phyloP scores from a whole-genome alignment of 1,140 invertebrate species.

The Drosophila ogumai region DNA sequence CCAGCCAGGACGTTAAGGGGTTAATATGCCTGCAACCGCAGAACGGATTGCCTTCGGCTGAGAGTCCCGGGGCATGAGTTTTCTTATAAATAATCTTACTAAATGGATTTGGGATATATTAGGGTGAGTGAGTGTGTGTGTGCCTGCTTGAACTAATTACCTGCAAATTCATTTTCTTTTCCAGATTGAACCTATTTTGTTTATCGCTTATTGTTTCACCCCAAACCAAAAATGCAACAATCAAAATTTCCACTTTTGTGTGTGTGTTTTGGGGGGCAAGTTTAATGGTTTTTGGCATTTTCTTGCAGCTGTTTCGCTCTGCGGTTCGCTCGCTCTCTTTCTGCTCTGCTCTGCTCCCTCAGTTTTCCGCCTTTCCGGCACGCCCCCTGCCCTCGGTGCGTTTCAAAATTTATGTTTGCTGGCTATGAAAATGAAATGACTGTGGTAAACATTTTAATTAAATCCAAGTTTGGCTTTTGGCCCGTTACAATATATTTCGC shows the following conservation, averaged over 20 bases:
- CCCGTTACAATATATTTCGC: conserved; percentile 78
- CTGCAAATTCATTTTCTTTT: conserved; percentile 69
- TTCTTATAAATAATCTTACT: conserved; percentile 82
- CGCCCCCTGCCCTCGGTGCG: conserved; percentile 22
- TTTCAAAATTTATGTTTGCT: conserved; percentile 82
- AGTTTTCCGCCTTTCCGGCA: conserved; percentile 21
- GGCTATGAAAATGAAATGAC: conserved; percentile 83
- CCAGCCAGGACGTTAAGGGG: conserved; percentile 66
- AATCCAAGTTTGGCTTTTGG: conserved; percentile 83
- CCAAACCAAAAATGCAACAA: conserved; percentile 65
- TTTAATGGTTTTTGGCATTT: conserved; percentile 81
- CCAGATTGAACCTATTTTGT: conserved; percentile 57
- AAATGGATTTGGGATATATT: conserved; percentile 79
- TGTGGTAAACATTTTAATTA: conserved; percentile 83
- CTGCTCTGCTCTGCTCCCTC: background rate
- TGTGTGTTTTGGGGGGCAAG: conserved; percentile 41
- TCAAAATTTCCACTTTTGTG: conserved; percentile 57
- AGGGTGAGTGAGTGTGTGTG: conserved; percentile 10
- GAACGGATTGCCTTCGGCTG: conserved; percentile 72
- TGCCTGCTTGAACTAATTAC: conserved; percentile 78
- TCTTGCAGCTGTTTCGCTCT: conserved; percentile 81
- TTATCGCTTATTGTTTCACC: conserved; percentile 47
- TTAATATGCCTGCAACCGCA: conserved; percentile 82
- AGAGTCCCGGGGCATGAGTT: conserved; percentile 36
- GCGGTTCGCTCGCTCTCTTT: conserved; percentile 41